Evolutionary conservation across 2,113 vertebrate genomes (phyloP).

Genomic region (Seriola aureovittata): DNA sequence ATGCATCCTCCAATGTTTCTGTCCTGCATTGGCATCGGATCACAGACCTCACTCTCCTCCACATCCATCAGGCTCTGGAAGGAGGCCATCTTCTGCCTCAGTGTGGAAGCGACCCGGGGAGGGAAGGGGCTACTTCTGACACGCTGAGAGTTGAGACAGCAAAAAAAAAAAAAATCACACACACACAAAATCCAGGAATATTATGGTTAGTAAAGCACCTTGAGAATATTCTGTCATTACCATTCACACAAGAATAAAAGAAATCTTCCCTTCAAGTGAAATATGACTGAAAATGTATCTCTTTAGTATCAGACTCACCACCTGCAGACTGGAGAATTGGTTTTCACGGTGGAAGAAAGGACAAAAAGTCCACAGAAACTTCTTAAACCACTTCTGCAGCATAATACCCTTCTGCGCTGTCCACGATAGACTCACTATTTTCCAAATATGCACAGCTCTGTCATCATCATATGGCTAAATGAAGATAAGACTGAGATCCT

Average conservation of each 20-base stretch:
- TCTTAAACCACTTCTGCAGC: slow-evolving; percentile 32
- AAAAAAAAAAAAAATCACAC: slow-evolving; percentile 17
- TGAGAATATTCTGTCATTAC: slow-evolving; percentile 3
- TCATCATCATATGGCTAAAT: neutral
- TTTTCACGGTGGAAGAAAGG: neutral
- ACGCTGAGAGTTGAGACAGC: slow-evolving; percentile 64
- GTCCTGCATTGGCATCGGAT: slow-evolving; percentile 58
- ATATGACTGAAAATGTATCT: neutral
- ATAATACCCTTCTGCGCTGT: neutral
- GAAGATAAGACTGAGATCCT: too few relatives aligned
- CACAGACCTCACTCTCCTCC: slow-evolving; percentile 72
- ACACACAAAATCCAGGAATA: too few relatives aligned
- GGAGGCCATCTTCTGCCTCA: slow-evolving; percentile 85
- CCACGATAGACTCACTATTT: neutral
- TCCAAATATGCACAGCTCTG: neutral
- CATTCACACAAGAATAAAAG: neutral
- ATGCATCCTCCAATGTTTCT: slow-evolving; percentile 66
- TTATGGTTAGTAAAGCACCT: neutral
- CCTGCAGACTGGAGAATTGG: neutral
- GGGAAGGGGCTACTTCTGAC: slow-evolving; percentile 70
- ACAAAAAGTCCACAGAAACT: neutral
- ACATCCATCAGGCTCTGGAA: slow-evolving; percentile 83
- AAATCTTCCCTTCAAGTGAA: neutral
- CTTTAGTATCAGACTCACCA: slow-evolving; percentile 16
- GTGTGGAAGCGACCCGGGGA: slow-evolving; percentile 72